These are phyloP conservation scores for Cheirogaleus medius DNA, from an alignment of 2,113 vertebrate genomes.

Conservation along the genomic window DNA sequence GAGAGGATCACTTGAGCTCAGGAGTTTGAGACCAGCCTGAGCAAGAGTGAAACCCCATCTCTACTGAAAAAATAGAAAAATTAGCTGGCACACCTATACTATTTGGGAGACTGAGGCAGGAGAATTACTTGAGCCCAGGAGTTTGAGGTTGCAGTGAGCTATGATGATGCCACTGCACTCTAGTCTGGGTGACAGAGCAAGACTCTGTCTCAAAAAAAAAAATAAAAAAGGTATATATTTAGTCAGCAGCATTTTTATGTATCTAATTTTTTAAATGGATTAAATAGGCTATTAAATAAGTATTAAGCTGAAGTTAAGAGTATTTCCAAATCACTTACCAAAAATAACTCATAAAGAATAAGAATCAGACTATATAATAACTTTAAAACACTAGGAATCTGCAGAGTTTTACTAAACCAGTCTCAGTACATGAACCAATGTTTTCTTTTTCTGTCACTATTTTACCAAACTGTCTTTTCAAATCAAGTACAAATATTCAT, in stretches of 20 bases:
- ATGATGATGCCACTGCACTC: too few species aligned
- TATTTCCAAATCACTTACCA: constrained; percentile 11
- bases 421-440: neutral
- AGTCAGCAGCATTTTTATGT: neutral
- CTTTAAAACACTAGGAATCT: neutral
- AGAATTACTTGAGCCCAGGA: too few species aligned
- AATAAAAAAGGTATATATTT: neutral
- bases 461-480: neutral
- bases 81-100: neutral
- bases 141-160: too few species aligned
- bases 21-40: too few species aligned
- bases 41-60: too few species aligned
- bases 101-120: too few species aligned
- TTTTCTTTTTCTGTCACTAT: neutral
- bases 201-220: too few species aligned
- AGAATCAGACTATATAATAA: neutral
- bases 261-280: neutral
- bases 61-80: too few species aligned
- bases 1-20: too few species aligned
- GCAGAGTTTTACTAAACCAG: neutral
- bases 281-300: constrained; percentile 32
- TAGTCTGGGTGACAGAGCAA: too few species aligned
- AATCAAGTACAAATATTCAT: neutral
- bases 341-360: neutral
- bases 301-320: neutral